Percentiles rank a stretch among this genome's conserved stretches.
Evolutionary conservation across 2,797 vertebrate genomes (phyloP).

Genomic region (Halcyon leucocephala): DNA sequence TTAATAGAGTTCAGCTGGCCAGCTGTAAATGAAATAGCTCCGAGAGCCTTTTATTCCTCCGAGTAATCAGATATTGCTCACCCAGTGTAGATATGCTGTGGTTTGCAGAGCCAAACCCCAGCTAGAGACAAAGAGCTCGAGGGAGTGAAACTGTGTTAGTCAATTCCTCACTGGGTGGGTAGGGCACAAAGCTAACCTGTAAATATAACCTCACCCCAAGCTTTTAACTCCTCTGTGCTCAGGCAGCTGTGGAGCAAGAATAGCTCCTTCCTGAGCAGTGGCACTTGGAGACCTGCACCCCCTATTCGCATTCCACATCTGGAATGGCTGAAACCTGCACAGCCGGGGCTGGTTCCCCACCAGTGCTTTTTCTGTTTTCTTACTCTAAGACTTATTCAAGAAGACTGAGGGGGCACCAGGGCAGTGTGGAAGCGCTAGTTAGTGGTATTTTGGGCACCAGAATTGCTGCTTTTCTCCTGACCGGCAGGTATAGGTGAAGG

Average conservation of each 20-base stretch:
- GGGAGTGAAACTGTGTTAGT: background rate
- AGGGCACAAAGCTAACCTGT: accelerated
- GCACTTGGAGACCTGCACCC: background rate
- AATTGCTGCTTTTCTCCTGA: background rate
- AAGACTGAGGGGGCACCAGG: background rate
- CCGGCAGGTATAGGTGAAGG: accelerated
- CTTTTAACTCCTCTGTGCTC: background rate
- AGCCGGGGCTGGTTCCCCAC: background rate
- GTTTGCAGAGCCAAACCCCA: background rate
- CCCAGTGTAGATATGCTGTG: background rate
- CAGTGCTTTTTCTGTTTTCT: background rate
- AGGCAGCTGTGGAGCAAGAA: background rate
- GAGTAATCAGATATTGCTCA: background rate
- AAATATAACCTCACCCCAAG: background rate
- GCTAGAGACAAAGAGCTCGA: background rate
- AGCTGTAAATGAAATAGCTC: background rate
- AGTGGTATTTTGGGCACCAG: background rate
- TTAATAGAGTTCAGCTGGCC: background rate
- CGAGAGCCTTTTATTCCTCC: background rate
- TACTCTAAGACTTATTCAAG: background rate
- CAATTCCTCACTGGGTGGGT: background rate
- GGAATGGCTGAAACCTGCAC: background rate
- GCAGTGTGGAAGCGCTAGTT: background rate
- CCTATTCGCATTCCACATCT: background rate
- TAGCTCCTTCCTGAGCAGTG: background rate